Conservation (phyloP, 2,113 vertebrate genomes). For the Tupaia tana region DNA sequence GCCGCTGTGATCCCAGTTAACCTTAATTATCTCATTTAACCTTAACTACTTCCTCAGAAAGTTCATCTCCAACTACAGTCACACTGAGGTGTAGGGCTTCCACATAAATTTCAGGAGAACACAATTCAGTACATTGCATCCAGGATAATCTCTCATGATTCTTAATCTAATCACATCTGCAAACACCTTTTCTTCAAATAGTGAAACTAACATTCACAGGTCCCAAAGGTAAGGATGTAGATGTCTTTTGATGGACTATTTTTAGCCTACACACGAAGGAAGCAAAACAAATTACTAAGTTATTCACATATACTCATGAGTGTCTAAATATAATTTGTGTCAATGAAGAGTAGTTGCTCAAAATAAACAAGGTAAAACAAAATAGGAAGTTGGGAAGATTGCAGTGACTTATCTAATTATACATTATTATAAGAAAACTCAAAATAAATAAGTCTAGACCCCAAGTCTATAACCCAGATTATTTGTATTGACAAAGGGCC, state of each 20-base stretch:
- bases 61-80: not conserved
- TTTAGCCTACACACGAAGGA: not conserved
- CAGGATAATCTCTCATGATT: not conserved
- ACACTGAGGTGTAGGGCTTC: not conserved
- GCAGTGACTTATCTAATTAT: slow-evolving; percentile 26
- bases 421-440: not conserved
- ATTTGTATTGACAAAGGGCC: not conserved
- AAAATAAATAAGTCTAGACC: slow-evolving; percentile 8
- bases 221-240: not conserved
- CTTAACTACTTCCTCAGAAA: not conserved
- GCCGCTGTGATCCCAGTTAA: not conserved
- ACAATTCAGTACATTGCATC: not conserved
- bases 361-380: not conserved
- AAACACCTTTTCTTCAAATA: not conserved
- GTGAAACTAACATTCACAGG: not conserved
- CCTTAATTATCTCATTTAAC: not conserved
- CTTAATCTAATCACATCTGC: not conserved
- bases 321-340: not conserved
- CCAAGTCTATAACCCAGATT: not conserved
- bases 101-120: not conserved
- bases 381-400: not conserved
- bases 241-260: not conserved
- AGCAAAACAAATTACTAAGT: not conserved
- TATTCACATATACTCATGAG: not conserved
- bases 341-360: not conserved